Evolutionary conservation across 1,140 invertebrate species (phyloP), one percentile per base, ranked within the genome.

Genomic region (Pachypsylla venusta): DNA sequence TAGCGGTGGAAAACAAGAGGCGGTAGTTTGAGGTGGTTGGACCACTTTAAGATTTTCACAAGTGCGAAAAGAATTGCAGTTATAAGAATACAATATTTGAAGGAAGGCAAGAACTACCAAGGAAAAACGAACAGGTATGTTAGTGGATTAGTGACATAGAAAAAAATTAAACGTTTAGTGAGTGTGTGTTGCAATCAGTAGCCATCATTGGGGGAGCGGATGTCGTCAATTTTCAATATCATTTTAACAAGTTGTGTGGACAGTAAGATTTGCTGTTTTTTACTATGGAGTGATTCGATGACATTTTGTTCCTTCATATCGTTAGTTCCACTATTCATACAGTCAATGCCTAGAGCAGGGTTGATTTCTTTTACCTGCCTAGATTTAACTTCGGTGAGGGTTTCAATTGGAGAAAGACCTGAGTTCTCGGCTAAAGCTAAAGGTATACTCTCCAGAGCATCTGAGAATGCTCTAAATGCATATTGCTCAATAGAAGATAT

Each of bases 141-240:
- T n/a, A n/a, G n/a, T n/a, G n/a, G n/a, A n/a, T n/a, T n/a, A n/a
- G n/a, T n/a, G n/a, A n/a, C n/a, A n/a, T n/a, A n/a, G n/a, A n/a
- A n/a, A n/a, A n/a, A n/a, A n/a, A n/a, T n/a, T n/a, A n/a, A n/a
- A n/a, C n/a, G n/a, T n/a, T n/a, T n/a, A n/a, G n/a, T n/a, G n/a
- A n/a, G n/a, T n/a, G n/a, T n/a, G n/a, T n/a, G n/a, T n/a, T n/a
- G n/a, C n/a, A n/a, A n/a, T n/a, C n/a, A n/a, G n/a, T n/a, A n/a
- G 12, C 28, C 54, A 62, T 84, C 82, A 20, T 73, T 77, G 1
- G 85, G 82, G 2, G 86, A 87, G 62, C 96, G 81, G 54, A 99
- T 87, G 70, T 99, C 97, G 73, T 99, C 97, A 61, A 99, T 99
- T 75, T 99, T 99, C 40, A 99, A 77, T 63, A 99, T 98, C 96